Percentiles rank a stretch among this genome's conserved stretches.
Evolutionary conservation across 2,113 vertebrate genomes (phyloP).

Genomic region (Amblyornis subalaris): DNA sequence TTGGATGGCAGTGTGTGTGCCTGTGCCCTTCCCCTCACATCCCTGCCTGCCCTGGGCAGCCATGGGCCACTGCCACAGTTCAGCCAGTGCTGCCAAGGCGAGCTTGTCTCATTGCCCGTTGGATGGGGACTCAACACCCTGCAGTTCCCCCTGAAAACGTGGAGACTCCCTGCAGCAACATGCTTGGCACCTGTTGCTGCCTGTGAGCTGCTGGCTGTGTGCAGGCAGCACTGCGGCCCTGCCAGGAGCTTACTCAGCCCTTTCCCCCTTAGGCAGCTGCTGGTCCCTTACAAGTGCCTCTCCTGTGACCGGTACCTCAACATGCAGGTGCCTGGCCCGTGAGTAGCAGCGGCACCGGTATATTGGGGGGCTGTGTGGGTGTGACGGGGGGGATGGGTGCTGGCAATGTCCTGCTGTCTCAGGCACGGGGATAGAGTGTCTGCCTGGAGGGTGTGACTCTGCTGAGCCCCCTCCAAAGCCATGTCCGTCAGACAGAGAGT

Average conservation of each 20-base stretch:
- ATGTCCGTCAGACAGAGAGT: no score
- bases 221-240: not conserved
- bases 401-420: not conserved
- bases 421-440: not conserved
- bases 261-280: not conserved
- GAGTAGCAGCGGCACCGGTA: constrained; percentile 23
- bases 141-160: not conserved
- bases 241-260: not conserved
- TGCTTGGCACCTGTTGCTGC: not conserved
- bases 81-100: fast-evolving
- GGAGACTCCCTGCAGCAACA: fast-evolving
- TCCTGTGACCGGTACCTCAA: constrained; percentile 60
- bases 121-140: not conserved
- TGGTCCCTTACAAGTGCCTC: not conserved
- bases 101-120: not conserved
- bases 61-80: not conserved
- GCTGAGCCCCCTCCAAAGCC: not conserved
- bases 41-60: not conserved
- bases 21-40: fast-evolving
- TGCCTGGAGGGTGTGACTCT: not conserved
- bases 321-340: constrained; percentile 74
- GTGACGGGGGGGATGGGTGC: fast-evolving
- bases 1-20: fast-evolving
- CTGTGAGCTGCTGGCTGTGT: not conserved
- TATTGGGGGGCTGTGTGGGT: fast-evolving